Base-by-base conservation (phyloP, 2,888 invertebrate species). In the Ichneumon xanthorius region DNA sequence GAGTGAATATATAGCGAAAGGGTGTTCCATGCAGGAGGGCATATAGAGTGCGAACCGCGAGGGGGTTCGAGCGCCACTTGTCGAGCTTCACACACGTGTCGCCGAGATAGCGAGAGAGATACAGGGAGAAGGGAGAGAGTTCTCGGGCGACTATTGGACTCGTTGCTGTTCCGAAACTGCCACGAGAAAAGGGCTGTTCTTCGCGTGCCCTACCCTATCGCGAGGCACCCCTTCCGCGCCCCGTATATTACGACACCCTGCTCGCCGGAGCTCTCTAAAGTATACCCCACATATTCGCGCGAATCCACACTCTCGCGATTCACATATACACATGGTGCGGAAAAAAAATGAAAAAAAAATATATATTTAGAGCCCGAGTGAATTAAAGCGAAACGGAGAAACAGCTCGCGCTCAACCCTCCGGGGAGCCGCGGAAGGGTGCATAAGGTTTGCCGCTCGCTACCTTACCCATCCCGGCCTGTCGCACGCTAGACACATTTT, bases 341-440 rank as follows among this genome's bases (percentile, higher is more conserved):
- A 11, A 19, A 40, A 67, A 73, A 37, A 48, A 68, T 26, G 16
- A 26, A 70, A 73, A 37, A 48, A 50, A 53, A 26, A 26, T 3
- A 26, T 11, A 53, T 92, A 89, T 93, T 93, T 92, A 93, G 93
- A 93, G 89, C 89, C 90, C 90, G 91, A 93, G 92, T 92, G 92
- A 93, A 92, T 93, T 91, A 90, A 92, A 89, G 86, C 87, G 88
- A 88, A 84, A 85, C 88, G 88, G 87, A 80, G 50, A 61, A 71
- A 65, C 68, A 70, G 78, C 70, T 73, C 71, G 71, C 48, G 50
- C 48, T 26, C 73, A 30, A 48, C 63, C 76, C 83, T 58, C 76
- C 11, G 45, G 84, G 76, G 84, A 72, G 33, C 22, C 79, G 77
- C 85, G 81, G 68, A 83, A 81, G 89, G 88, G 87, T 87, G 88